Conservation (phyloP, 2,888 invertebrate species). For the Ormyrus pomaceus region DNA sequence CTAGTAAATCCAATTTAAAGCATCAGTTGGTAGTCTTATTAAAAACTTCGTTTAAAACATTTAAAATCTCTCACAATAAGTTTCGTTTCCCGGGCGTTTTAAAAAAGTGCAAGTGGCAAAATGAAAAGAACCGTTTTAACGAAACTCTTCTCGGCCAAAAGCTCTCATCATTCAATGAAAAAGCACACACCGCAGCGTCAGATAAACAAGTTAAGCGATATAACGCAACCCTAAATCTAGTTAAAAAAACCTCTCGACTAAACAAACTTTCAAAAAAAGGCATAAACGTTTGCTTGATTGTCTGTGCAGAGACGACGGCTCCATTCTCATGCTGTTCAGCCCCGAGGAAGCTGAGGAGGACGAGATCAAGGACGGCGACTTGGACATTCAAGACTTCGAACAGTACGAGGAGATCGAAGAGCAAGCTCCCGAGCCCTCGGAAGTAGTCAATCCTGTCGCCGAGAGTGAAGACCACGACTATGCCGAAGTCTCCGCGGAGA, state of each 20-base stretch:
- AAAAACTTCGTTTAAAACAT: too few species aligned
- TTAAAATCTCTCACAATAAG: too few species aligned
- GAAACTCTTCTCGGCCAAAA: too few species aligned
- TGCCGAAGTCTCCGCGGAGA: not conserved
- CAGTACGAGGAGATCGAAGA: slow-evolving; percentile 28
- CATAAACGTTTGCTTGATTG: slow-evolving; percentile 54
- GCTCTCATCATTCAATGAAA: too few species aligned
- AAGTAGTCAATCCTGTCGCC: not conserved
- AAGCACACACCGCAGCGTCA: too few species aligned
- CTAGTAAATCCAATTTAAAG: too few species aligned
- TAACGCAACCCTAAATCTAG: too few species aligned
- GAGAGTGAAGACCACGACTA: not conserved
- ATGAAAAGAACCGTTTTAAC: too few species aligned
- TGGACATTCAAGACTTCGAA: slow-evolving; percentile 7
- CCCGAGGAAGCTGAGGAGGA: slow-evolving; percentile 21
- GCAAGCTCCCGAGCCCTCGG: not conserved
- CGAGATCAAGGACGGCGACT: slow-evolving; percentile 21
- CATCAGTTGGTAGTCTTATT: too few species aligned
- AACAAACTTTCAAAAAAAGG: slow-evolving; percentile 39
- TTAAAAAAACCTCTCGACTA: not conserved
- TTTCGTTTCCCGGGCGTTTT: too few species aligned
- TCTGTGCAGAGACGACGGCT: slow-evolving; percentile 51
- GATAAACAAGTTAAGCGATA: too few species aligned
- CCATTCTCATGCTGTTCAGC: not conserved
- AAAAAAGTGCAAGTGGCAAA: too few species aligned